These are phyloP conservation scores for Propithecus coquereli DNA, from an alignment of 2,113 vertebrate species.

Conservation along the genomic window DNA sequence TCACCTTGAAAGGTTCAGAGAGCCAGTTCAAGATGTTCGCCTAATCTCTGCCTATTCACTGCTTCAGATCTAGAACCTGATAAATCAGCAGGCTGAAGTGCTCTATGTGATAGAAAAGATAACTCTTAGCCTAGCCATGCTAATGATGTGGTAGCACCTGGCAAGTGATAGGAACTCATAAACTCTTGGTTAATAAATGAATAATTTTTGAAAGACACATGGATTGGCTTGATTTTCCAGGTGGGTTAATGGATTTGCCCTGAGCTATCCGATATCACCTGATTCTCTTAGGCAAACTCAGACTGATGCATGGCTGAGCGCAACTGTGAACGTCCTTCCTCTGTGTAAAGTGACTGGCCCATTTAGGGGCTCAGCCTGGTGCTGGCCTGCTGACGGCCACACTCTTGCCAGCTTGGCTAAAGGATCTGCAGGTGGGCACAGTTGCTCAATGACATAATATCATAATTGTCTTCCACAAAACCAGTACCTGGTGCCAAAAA, in stretches of 20 bases:
- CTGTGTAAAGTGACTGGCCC: background rate
- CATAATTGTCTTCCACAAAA: no score
- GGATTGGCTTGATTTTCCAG: background rate
- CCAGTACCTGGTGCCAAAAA: no score
- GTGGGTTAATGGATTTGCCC: background rate
- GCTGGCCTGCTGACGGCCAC: no score
- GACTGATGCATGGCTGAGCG: background rate
- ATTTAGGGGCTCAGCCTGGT: background rate
- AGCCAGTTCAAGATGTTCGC: background rate
- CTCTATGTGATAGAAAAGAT: background rate
- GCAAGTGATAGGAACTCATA: background rate
- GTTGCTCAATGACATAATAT: background rate
- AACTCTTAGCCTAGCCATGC: background rate
- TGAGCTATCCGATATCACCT: background rate
- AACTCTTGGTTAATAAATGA: background rate
- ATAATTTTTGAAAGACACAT: background rate
- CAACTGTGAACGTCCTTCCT: background rate
- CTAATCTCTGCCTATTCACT: background rate
- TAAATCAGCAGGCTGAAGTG: background rate
- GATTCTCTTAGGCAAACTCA: background rate
- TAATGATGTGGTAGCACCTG: background rate
- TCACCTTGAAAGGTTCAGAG: background rate
- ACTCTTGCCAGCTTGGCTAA: background rate
- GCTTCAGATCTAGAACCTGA: background rate
- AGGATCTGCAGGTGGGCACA: background rate